A percentile compares a stretch with the other conserved stretches of the same genome.
phyloP scores from a whole-genome alignment of 2,888 invertebrate species.

The Nemotelus pantherinus region DNA sequence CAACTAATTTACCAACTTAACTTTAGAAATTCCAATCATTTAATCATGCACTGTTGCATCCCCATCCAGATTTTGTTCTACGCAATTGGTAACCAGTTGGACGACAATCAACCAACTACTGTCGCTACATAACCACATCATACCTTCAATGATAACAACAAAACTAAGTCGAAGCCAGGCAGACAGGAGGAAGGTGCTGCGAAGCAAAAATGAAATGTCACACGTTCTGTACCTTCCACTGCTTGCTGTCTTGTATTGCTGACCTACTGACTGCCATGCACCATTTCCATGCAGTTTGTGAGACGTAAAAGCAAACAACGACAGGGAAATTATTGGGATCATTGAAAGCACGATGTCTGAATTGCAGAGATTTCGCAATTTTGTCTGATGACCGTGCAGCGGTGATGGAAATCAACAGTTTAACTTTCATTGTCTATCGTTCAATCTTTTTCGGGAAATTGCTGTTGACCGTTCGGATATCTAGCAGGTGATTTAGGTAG shows the following conservation, averaged over 20 bases:
- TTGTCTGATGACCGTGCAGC: neutral
- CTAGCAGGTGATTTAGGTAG: neutral
- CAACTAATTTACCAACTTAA: no score
- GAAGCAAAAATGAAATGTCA: conserved; percentile 34
- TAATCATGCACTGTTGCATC: no score
- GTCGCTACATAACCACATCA: no score
- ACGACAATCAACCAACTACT: no score
- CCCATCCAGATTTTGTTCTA: no score
- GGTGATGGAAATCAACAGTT: neutral
- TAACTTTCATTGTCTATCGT: conserved; percentile 23
- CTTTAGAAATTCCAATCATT: no score
- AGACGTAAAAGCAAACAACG: conserved; percentile 20
- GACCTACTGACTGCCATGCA: conserved; percentile 42
- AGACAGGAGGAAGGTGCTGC: conserved; percentile 12
- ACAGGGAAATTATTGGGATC: conserved; percentile 24
- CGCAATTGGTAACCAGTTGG: no score
- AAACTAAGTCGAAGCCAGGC: no score
- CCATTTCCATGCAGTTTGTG: conserved; percentile 15
- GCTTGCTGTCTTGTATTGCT: neutral
- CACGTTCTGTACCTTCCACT: conserved; percentile 8
- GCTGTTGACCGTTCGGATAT: neutral
- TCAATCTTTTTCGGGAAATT: neutral
- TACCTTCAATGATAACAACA: no score
- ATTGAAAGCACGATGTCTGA: neutral
- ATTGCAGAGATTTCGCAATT: conserved; percentile 29